Base-by-base conservation (phyloP, 1,140 invertebrate genomes). In the Pseudomyrmex gracilis region DNA sequence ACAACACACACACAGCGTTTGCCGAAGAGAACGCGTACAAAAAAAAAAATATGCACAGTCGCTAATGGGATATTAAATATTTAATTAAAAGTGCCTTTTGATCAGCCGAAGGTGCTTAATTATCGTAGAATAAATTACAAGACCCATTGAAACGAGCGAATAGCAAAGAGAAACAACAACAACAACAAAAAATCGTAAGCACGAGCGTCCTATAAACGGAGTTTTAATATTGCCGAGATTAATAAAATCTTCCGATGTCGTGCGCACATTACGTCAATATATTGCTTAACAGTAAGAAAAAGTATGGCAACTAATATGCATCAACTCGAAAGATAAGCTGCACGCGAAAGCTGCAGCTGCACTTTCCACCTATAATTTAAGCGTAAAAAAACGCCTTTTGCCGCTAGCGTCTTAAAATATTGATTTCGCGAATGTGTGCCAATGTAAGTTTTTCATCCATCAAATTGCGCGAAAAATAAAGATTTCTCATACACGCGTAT, bases 51-150 rank as follows among this genome's bases (percentile, higher is more conserved):
- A 34, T 5, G n/a, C 20, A 34, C 34, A 34, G 34, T 0, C 51
- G 20, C 15, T 70, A 80, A 80, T 80, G 17, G 22, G 60, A 80
- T 80, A 80, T 80, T 80, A 80, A 80, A 80, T 80, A 70, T 70
- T 80, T 80, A 71, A 80, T 80, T 80, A 70, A 80, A 80, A 9
- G 2, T 22, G 5, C 43, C 66, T 80, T 78, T 60, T 58, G 43
- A 80, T 80, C 22, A 17, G 71, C 20, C 22, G 4, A 71, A 55
- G 20, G 2, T 47, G 22, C 45, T 80, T 80, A 47, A 71, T 70
- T 80, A 80, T 58, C 53, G n/a, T 4, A 13, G 8, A 58, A 80
- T 20, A 9, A 57, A 57, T 64, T 53, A 68, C 24, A n/a, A 77
- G 24, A 45, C 0, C n/a, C 43, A n/a, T 66, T 22, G 43, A 45